Evolutionary conservation across 2,888 invertebrate species (phyloP).

Genomic region (Leptinotarsa juncta): DNA sequence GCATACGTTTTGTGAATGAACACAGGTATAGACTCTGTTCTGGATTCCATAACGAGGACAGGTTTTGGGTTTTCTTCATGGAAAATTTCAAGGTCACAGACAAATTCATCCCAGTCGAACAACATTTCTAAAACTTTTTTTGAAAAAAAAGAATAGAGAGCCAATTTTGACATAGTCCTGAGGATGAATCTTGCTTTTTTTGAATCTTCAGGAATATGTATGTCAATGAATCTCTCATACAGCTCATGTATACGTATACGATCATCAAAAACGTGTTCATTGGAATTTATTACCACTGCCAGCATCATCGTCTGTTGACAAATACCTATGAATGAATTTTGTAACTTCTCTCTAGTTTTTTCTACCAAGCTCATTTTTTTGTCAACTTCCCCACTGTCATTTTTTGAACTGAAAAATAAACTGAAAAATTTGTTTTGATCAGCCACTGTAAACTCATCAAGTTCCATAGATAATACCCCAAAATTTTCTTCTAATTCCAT

Average conservation of each 20-base stretch:
- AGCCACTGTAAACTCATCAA: constrained; percentile 24
- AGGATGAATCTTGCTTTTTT: constrained; percentile 16
- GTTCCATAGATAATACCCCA: constrained; percentile 27
- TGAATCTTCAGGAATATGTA: not conserved
- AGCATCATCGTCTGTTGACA: constrained; percentile 38
- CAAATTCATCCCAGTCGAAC: constrained; percentile 30
- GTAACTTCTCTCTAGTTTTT: constrained; percentile 15
- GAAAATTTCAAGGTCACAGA: constrained; percentile 13
- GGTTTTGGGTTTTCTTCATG: constrained; percentile 23
- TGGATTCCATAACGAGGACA: constrained; percentile 12
- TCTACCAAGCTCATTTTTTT: constrained; percentile 8
- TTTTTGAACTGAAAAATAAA: constrained; percentile 17
- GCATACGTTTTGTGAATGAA: constrained; percentile 36
- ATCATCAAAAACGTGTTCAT: not conserved
- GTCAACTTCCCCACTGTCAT: not conserved
- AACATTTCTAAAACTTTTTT: not conserved
- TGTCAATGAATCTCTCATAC: constrained; percentile 27
- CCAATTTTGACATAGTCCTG: constrained; percentile 28
- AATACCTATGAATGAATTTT: constrained; percentile 32
- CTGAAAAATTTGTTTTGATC: constrained; percentile 26
- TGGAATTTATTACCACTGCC: constrained; percentile 23
- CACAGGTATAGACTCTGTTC: constrained; percentile 3
- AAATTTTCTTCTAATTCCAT: constrained; percentile 24
- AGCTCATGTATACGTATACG: constrained; percentile 16
- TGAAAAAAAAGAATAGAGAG: constrained; percentile 26